Base-by-base conservation (phyloP, 2,888 invertebrate species). In the Ichneumoninae sp. region DNA sequence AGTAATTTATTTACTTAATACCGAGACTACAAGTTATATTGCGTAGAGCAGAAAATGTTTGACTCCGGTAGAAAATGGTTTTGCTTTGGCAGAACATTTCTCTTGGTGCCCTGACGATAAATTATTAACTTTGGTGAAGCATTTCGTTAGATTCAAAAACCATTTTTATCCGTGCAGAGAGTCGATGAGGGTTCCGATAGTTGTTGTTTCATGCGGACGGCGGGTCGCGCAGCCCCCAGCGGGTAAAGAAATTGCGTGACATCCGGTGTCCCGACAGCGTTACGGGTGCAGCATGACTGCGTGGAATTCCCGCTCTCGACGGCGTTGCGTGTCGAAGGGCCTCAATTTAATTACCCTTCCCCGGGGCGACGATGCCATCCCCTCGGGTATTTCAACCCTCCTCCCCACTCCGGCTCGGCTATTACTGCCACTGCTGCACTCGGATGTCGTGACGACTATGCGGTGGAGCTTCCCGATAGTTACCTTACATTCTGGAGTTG, bases 321-420 rank as follows among this genome's bases (percentile, higher is more conserved):
- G 22, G 22, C 75, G 69, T 78, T 84, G 83, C 81, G 83, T 83
- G 82, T 84, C 82, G 84, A 81, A 84, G 74, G 79, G 79, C 79
- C 57, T 66, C 81, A 82, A 86, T 86, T 87, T 87, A 87, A 87
- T 87, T 86, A 84, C 81, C 86, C 70, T 84, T 72, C 79, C 84
- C 82, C 66, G 75, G 69, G 84, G 72, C 81, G 76, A 80, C 82
- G 75, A 72, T 71, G 82, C 75, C 57, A 82, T 84, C 84, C 84
- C 44, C 82, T 79, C 19, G 82, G 81, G 82, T 76, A 75, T 72
- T 81, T 40, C 65, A 79, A 69, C 75, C 82, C 57, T 52, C 81
- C 65, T 36, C 76, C 10, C 69, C 6, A 33, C 50, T 60, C 30
- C 72, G 79, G 26, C 22, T 3, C 22, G 13, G 13, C 79, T 75